Percentiles rank a stretch among this genome's conserved stretches.
Evolutionary conservation across 2,113 vertebrate species (phyloP).

Genomic region (Crypturellus undulatus): DNA sequence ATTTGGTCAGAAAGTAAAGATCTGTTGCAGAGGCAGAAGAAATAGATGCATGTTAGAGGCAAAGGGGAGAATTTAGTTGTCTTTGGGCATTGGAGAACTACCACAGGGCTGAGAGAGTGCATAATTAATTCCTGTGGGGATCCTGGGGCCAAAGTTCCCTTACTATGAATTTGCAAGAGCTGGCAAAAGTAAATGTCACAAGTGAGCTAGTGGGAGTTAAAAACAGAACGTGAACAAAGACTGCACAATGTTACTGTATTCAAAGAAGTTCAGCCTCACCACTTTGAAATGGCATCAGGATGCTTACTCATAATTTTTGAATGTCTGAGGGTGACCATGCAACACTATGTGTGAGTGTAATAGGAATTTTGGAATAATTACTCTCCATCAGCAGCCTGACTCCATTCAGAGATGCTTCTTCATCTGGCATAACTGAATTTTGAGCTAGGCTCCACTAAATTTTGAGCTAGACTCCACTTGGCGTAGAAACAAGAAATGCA

Average conservation of each 20-base stretch:
- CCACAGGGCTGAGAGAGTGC: background rate
- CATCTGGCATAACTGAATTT: background rate
- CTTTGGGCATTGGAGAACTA: background rate
- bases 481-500: background rate
- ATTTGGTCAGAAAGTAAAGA: background rate
- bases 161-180: background rate
- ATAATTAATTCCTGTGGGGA: background rate
- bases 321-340: background rate
- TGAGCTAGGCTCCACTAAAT: background rate
- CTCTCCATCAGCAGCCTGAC: background rate
- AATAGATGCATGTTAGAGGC: background rate
- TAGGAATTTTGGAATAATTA: background rate
- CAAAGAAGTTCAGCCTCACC: background rate
- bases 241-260: background rate
- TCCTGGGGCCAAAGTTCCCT: background rate
- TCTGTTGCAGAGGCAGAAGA: background rate
- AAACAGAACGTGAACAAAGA: background rate
- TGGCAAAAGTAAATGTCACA: slow-evolving; percentile 45
- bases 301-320: slow-evolving; percentile 6
- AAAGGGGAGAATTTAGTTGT: background rate
- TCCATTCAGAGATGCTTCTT: background rate
- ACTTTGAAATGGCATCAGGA: background rate
- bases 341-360: rapidly evolving
- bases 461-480: background rate
- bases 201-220: slow-evolving; percentile 9